Evolutionary conservation across 2,797 vertebrate genomes (phyloP), one percentile per base, ranked within the genome.

Genomic region (Sciurus carolinensis): DNA sequence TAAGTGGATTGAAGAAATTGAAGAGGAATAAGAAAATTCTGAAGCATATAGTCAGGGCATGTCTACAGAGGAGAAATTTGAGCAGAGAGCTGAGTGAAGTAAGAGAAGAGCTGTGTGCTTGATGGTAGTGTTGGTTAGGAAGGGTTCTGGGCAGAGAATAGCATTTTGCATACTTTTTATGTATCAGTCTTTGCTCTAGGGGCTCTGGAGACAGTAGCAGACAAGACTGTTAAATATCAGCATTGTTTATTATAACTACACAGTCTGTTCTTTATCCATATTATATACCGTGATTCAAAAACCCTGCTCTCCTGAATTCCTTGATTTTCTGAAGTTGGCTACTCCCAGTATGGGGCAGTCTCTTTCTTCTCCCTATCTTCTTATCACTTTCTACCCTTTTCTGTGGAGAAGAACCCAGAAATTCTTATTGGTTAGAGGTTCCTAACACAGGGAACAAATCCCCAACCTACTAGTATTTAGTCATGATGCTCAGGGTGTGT

Each of bases 261-360:
- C 22, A 80, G 57, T 79, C 77, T 89, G 13, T 82, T 96, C 30
- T 71, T 91, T 92, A 73, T 67, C 33, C 62, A 6, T 91, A 90
- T 94, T 85, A n/a, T 36, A 20, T 93, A 15, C 71, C 50, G 57
- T 84, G 76, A 72, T 84, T 73, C 54, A 79, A 44, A 87, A 66
- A 20, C 33, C 47, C 14, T 59, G 69, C 17, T 94, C 89, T 88
- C 75, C 93, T 97, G 96, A 93, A 91, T 94, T 91, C 36, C 33
- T 97, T 92, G 39, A 81, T 93, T 94, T 90, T 96, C 84, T 86
- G 28, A 94, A 83, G 71, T 83, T 86, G 67, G 82, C 83, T 95
- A 97, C 59, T 24, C 42, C n/a, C 33, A 57, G 8, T 10, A 36
- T 83, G 52, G 18, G 50, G 67, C 72, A 95, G 39, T 79, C 17